phyloP scores from a whole-genome alignment of 2,888 invertebrate genomes.

The Alloplasta piceator region DNA sequence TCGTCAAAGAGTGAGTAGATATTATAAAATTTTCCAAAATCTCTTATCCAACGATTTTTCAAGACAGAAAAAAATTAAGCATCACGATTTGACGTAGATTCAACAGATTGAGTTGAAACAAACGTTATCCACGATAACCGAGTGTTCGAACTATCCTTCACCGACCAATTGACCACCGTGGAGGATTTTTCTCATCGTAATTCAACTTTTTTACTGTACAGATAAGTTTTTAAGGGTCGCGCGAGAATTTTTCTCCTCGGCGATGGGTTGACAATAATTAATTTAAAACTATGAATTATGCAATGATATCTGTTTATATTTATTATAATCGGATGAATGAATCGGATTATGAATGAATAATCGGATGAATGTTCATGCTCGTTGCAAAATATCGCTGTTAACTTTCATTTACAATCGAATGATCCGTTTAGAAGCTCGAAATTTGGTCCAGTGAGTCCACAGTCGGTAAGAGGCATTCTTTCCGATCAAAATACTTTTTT shows the following conservation, averaged over 20 bases:
- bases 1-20: slow-evolving; percentile 85
- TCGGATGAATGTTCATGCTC: too few species aligned
- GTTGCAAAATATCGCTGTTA: too few species aligned
- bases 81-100: slow-evolving; percentile 69
- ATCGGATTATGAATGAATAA: too few species aligned
- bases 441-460: too few species aligned
- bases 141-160: slow-evolving; percentile 68
- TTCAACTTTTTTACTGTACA: background rate
- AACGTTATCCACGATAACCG: slow-evolving; percentile 77
- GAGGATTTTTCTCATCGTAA: background rate
- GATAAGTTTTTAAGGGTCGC: background rate
- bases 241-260: background rate
- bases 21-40: slow-evolving; percentile 22
- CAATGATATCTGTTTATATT: background rate
- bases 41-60: background rate
- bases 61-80: slow-evolving; percentile 16
- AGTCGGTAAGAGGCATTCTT: too few species aligned
- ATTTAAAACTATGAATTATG: slow-evolving; percentile 12
- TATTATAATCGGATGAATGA: background rate
- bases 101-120: slow-evolving; percentile 79
- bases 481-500: too few species aligned
- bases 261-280: slow-evolving; percentile 47
- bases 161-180: slow-evolving; percentile 36
- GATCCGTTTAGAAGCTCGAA: too few species aligned
- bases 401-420: too few species aligned